Conservation (phyloP, 2,113 vertebrate genomes). For the Plecotus auritus region DNA sequence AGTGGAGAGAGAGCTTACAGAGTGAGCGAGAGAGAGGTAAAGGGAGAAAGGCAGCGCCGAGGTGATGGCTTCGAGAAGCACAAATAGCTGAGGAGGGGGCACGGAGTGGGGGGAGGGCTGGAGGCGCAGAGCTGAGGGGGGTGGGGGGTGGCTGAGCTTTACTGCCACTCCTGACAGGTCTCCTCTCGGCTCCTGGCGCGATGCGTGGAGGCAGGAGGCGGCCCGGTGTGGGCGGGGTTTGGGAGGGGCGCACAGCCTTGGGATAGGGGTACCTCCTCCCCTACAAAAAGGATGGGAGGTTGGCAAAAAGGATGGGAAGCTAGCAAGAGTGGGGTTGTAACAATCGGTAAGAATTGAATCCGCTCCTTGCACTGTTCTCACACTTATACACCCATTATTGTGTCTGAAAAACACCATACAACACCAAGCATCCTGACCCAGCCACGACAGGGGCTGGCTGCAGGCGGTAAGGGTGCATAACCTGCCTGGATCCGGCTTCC, state of each 20-base stretch:
- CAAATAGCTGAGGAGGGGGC: not conserved
- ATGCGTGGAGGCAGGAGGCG: accelerated
- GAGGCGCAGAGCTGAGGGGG: accelerated
- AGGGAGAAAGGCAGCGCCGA: constrained; percentile 14
- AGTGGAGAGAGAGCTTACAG: constrained; percentile 11
- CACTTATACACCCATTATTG: accelerated
- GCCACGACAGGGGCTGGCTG: not conserved
- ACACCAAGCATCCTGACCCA: not conserved
- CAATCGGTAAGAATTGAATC: not conserved
- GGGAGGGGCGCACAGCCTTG: not conserved
- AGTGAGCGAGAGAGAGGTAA: constrained; percentile 24
- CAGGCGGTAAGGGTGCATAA: accelerated
- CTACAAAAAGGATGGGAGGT: not conserved
- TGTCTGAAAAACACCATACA: not conserved
- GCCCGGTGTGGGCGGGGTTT: not conserved
- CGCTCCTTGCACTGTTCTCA: accelerated
- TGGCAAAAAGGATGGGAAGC: not conserved
- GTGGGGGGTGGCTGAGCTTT: not conserved
- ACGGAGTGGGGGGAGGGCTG: no score
- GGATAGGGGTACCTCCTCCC: no score
- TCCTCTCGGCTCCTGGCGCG: no score
- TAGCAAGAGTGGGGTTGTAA: no score
- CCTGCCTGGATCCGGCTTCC: accelerated
- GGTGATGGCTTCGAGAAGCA: not conserved
- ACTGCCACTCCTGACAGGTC: not conserved